Base-by-base conservation (phyloP, 2,888 invertebrate species). In the Melinaea marsaeus region DNA sequence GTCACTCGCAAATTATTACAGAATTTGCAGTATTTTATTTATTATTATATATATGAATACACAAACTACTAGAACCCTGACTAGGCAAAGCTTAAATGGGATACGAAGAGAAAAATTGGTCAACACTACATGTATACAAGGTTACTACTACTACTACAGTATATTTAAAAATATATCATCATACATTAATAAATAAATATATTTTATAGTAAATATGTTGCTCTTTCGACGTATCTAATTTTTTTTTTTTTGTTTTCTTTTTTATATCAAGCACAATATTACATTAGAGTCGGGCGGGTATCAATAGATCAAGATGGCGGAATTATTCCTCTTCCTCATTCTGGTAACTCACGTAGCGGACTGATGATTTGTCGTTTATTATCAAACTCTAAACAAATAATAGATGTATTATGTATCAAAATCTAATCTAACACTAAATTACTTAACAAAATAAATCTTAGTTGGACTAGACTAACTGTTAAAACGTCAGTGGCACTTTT, bases 301-400 rank as follows among this genome's bases (percentile, higher is more conserved):
- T 78, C 78, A 81, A 83, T 84, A 84, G 84, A 79, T 64, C 65
- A 72, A 69, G 64, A 72, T 76, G 76, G 78, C 74, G 72, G 75
- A 70, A 59, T 78, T 84, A 90, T 78, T 96, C 96, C 74, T 97
- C 97, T 74, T 97, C 97, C 77, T 97, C 97, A 84, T 97, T 97
- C 84, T 97, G 96, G 88, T 98, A 98, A 79, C 97, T 98, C 62
- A 98, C 97, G 90, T 98, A 98, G 74, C 98, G 94, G 45, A 98
- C 97, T 55, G 98, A 96, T 60, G 97, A 95, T 75, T 97, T 96
- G 76, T 98, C 98, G 68, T 96, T 97, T 80, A 96, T 94, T 72
- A 98, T 95, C 69, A 98, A 88, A 32, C 95, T 95, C 97, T 98
- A 93, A 48, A 92, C 92, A 68, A 72, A 65, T 57, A 62, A 63